Evolutionary conservation across 2,888 invertebrate genomes (phyloP).

Genomic region (Miltochrista miniata): DNA sequence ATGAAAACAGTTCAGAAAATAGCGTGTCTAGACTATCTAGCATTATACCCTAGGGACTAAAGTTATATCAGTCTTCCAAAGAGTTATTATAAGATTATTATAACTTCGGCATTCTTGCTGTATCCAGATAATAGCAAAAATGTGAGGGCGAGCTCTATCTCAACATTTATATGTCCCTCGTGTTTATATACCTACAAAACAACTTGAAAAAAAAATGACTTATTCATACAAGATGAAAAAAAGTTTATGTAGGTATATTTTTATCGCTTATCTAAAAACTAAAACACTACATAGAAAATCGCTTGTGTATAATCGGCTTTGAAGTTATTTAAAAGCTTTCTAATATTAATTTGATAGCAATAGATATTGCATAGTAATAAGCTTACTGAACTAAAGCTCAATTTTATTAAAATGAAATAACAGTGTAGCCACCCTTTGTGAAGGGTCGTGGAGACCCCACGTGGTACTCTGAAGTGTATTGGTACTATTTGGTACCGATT

Average conservation of each 20-base stretch:
- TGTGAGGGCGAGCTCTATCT: too few species aligned
- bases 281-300: too few species aligned
- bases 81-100: too few species aligned
- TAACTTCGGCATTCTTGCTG: too few species aligned
- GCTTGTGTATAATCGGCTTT: slow-evolving; percentile 6
- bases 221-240: too few species aligned
- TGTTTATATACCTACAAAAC: not conserved
- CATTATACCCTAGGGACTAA: too few species aligned
- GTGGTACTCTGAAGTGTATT: slow-evolving; percentile 28
- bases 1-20: not conserved
- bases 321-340: not conserved
- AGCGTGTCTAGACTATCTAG: not conserved
- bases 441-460: slow-evolving; percentile 15
- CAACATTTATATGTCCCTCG: too few species aligned
- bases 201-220: too few species aligned
- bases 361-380: slow-evolving; percentile 3
- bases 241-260: too few species aligned
- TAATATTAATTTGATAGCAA: not conserved
- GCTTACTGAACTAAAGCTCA: slow-evolving; percentile 4
- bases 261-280: too few species aligned
- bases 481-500: slow-evolving; percentile 35
- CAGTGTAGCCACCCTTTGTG: slow-evolving; percentile 10
- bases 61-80: too few species aligned
- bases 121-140: too few species aligned
- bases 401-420: slow-evolving; percentile 14